These are phyloP conservation scores for Phlogophora meticulosa DNA, from an alignment of 2,888 invertebrate species.

Conservation along the genomic window DNA sequence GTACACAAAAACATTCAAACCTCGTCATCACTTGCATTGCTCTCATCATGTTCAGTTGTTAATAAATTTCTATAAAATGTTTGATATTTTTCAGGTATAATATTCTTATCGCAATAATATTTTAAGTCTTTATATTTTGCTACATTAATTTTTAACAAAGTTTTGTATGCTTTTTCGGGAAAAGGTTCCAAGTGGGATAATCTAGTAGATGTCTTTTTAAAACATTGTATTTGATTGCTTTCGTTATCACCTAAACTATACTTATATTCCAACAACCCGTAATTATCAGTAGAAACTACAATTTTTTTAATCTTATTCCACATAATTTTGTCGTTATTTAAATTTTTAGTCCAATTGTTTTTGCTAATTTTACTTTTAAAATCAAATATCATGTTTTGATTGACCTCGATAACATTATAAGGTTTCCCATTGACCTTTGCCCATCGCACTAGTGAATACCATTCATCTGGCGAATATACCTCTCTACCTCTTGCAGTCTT, in stretches of 20 bases:
- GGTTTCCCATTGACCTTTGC: slow-evolving; percentile 23
- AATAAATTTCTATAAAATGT: too few relatives aligned
- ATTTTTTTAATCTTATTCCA: too few relatives aligned
- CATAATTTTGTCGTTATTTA: too few relatives aligned
- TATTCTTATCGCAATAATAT: too few relatives aligned
- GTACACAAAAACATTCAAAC: too few relatives aligned
- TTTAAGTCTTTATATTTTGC: too few relatives aligned
- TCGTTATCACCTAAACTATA: slow-evolving; percentile 20
- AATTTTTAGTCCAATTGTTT: too few relatives aligned
- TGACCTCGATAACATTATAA: slow-evolving; percentile 23
- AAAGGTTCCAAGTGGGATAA: slow-evolving; percentile 24
- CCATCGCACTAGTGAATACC: slow-evolving; percentile 31
- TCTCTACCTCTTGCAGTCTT: slow-evolving; percentile 11
- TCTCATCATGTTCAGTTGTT: too few relatives aligned
- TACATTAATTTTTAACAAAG: background rate
- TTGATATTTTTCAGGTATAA: too few relatives aligned
- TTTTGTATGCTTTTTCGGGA: slow-evolving; percentile 13
- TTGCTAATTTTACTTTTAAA: too few relatives aligned
- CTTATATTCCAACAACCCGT: slow-evolving; percentile 21
- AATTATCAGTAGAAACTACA: slow-evolving; percentile 7
- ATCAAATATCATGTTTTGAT: background rate
- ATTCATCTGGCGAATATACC: slow-evolving; percentile 22
- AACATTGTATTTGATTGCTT: slow-evolving; percentile 23
- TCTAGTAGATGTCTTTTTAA: slow-evolving; percentile 26
- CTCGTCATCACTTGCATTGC: too few relatives aligned